Percentiles rank a stretch among this genome's conserved stretches.
Conservation (phyloP, 2,888 invertebrate genomes). For the Temnothorax unifasciatus region DNA sequence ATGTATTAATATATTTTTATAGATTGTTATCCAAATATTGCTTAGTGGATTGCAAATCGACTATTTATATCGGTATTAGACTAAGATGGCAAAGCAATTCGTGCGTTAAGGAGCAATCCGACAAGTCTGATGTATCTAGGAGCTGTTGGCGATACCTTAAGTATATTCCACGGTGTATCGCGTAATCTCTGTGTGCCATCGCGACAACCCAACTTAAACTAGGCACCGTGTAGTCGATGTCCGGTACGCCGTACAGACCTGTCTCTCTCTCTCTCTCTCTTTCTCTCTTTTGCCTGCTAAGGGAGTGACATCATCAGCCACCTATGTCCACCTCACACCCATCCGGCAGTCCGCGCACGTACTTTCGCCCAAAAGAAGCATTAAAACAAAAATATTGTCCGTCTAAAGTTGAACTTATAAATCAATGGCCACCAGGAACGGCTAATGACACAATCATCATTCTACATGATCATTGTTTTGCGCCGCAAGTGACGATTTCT, state of each 20-base stretch:
- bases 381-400: slow-evolving; percentile 81
- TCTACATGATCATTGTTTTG: slow-evolving; percentile 57
- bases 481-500: slow-evolving; percentile 42
- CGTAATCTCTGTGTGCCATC: slow-evolving; percentile 84
- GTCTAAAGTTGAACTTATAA: slow-evolving; percentile 81
- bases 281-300: slow-evolving; percentile 59
- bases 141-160: slow-evolving; percentile 81
- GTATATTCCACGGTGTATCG: slow-evolving; percentile 80
- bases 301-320: slow-evolving; percentile 82
- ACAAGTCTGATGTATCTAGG: slow-evolving; percentile 81
- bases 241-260: slow-evolving; percentile 74
- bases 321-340: slow-evolving; percentile 79
- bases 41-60: neutral
- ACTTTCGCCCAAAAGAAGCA: slow-evolving; percentile 79
- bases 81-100: slow-evolving; percentile 24
- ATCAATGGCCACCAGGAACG: slow-evolving; percentile 76
- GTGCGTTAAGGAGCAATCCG: slow-evolving; percentile 45
- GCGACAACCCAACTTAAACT: slow-evolving; percentile 82
- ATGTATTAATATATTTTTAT: neutral
- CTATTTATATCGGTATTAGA: slow-evolving; percentile 2
- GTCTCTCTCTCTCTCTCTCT: slow-evolving; percentile 62
- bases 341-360: slow-evolving; percentile 78
- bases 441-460: slow-evolving; percentile 71
- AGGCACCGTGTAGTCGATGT: slow-evolving; percentile 79
- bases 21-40: neutral